Evolutionary conservation across 2,888 invertebrate genomes (phyloP).

Genomic region (Ellobium chinense): DNA sequence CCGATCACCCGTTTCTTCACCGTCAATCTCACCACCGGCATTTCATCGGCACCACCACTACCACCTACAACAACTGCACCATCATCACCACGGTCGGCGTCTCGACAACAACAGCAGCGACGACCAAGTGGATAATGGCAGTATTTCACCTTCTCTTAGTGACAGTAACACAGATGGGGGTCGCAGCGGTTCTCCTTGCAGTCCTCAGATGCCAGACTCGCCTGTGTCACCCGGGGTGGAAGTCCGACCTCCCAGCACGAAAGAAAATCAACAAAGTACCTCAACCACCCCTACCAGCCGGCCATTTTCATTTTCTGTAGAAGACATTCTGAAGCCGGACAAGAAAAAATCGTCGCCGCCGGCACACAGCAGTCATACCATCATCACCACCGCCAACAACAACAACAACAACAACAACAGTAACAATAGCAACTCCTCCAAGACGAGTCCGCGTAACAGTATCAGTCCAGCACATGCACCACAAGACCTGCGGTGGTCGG

Average conservation of each 20-base stretch:
- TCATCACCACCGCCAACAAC: background rate
- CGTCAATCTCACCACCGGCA: background rate
- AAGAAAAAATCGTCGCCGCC: constrained; percentile 27
- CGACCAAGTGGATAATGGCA: background rate
- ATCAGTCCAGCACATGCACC: background rate
- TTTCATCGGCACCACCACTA: constrained; percentile 17
- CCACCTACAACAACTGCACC: constrained; percentile 4
- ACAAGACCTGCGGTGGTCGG: constrained; percentile 34
- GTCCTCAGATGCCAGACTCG: constrained; percentile 4
- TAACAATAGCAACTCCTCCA: background rate
- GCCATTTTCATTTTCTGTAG: constrained; percentile 41
- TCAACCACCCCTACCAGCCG: background rate
- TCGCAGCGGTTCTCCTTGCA: constrained; percentile 10
- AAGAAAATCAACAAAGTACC: constrained; percentile 20
- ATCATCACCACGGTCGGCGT: constrained; percentile 15
- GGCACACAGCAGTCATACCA: background rate
- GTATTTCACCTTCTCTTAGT: background rate
- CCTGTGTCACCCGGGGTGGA: constrained; percentile 21
- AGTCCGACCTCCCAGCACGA: background rate
- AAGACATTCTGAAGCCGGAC: constrained; percentile 46
- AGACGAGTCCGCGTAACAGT: constrained; percentile 2
- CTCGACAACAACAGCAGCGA: background rate
- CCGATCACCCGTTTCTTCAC: constrained; percentile 14
- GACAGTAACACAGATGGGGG: constrained; percentile 10
- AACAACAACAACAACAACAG: background rate